Evolutionary conservation across 2,797 vertebrate species (phyloP).

Genomic region (Meriones psammophilus): DNA sequence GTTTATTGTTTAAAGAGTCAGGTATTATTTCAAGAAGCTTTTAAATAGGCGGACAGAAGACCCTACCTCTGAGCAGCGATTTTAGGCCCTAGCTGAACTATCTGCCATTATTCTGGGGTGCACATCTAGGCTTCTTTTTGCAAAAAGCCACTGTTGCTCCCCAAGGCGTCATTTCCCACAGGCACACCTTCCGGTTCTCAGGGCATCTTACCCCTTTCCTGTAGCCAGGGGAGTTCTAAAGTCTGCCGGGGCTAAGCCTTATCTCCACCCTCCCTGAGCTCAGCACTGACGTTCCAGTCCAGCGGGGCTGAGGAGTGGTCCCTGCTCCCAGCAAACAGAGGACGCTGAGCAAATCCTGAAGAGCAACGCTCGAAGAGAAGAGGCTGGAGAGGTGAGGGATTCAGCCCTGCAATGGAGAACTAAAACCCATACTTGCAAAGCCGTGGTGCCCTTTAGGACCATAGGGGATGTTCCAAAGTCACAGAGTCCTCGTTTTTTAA

Average conservation of each 20-base stretch:
- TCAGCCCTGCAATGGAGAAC: too few species aligned
- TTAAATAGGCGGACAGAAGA: neutral
- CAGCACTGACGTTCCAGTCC: neutral
- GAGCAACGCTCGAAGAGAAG: neutral
- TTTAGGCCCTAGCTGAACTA: neutral
- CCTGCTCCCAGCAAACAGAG: rapidly evolving
- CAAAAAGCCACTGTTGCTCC: neutral
- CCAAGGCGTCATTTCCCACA: neutral
- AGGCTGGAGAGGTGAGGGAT: neutral
- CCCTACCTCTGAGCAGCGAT: neutral
- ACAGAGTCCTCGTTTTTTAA: neutral
- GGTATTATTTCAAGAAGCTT: neutral
- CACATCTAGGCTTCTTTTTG: neutral
- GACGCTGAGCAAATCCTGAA: neutral
- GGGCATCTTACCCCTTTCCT: neutral
- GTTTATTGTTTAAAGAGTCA: slow-evolving; percentile 43
- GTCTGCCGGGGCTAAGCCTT: neutral
- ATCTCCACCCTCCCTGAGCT: neutral
- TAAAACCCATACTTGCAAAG: neutral
- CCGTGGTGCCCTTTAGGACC: neutral
- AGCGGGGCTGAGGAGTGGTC: neutral
- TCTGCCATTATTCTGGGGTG: neutral
- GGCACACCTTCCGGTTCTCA: neutral
- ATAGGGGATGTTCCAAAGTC: neutral
- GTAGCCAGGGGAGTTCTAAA: neutral